phyloP scores from a whole-genome alignment of 2,888 invertebrate species.

The Disparrhopalites patrizii region DNA sequence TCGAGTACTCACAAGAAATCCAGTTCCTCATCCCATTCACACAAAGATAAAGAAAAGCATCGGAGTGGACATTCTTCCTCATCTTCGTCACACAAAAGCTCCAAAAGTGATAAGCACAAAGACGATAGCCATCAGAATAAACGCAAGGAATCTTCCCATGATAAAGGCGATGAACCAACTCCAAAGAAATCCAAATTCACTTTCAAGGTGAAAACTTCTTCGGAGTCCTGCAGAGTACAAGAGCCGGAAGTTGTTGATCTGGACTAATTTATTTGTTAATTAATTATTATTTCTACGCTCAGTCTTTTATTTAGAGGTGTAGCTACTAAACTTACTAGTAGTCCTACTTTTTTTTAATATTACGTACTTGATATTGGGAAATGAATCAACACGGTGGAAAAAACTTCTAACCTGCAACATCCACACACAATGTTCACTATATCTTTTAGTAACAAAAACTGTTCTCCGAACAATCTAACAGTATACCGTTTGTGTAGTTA shows the following conservation, averaged over 20 bases:
- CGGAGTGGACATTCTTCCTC: not conserved
- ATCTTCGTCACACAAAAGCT: not conserved
- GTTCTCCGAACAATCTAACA: too few relatives aligned
- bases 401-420: too few relatives aligned
- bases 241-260: constrained; percentile 1
- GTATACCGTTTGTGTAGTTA: too few relatives aligned
- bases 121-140: not conserved
- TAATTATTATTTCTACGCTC: too few relatives aligned
- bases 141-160: not conserved
- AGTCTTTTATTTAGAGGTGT: too few relatives aligned
- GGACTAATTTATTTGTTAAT: too few relatives aligned
- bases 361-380: too few relatives aligned
- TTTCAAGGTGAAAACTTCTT: not conserved
- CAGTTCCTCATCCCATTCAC: not conserved
- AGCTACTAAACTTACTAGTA: too few relatives aligned
- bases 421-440: too few relatives aligned
- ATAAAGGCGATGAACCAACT: not conserved
- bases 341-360: too few relatives aligned
- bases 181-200: not conserved
- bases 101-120: not conserved
- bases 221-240: not conserved
- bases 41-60: not conserved
- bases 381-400: too few relatives aligned
- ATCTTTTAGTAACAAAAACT: too few relatives aligned
- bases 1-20: not conserved